A percentile compares a stretch with the other conserved stretches of the same genome.
phyloP scores from a whole-genome alignment of 1,140 invertebrate genomes.

The Rhizoglyphus robini region DNA sequence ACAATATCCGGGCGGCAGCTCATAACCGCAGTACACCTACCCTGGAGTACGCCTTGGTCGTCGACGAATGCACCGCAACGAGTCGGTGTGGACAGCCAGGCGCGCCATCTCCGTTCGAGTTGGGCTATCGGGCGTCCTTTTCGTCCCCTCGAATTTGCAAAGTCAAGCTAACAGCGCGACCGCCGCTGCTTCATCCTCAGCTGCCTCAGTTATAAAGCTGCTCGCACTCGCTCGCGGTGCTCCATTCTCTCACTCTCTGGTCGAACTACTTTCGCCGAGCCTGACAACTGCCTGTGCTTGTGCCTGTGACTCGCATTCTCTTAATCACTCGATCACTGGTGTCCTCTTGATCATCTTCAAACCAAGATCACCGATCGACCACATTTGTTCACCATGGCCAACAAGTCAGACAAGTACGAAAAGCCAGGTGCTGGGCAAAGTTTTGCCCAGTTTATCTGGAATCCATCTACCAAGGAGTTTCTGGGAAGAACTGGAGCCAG shows the following conservation, averaged over 20 bases:
- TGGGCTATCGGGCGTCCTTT: background rate
- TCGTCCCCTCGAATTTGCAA: background rate
- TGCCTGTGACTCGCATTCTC: background rate
- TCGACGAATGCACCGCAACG: background rate
- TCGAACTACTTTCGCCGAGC: too few species aligned
- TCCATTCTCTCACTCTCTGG: background rate
- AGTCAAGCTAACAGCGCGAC: background rate
- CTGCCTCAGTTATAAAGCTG: background rate
- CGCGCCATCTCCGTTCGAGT: background rate
- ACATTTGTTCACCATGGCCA: conserved; percentile 13
- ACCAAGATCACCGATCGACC: background rate
- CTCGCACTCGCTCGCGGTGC: background rate
- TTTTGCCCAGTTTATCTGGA: conserved; percentile 67
- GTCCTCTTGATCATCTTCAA: conserved; percentile 8
- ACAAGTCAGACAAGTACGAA: conserved; percentile 4
- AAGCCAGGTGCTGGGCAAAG: conserved; percentile 53
- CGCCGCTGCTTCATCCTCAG: background rate
- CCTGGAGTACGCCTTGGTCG: background rate
- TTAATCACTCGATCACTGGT: background rate
- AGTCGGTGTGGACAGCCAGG: background rate
- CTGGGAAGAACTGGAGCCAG: conserved; percentile 69
- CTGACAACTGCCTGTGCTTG: background rate
- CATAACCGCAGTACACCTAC: background rate
- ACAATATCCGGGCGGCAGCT: background rate
- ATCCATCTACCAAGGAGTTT: conserved; percentile 71